Percentiles rank a stretch among this genome's conserved stretches.
Conservation (phyloP, 2,797 vertebrate genomes). For the Enteromius viviparus region DNA sequence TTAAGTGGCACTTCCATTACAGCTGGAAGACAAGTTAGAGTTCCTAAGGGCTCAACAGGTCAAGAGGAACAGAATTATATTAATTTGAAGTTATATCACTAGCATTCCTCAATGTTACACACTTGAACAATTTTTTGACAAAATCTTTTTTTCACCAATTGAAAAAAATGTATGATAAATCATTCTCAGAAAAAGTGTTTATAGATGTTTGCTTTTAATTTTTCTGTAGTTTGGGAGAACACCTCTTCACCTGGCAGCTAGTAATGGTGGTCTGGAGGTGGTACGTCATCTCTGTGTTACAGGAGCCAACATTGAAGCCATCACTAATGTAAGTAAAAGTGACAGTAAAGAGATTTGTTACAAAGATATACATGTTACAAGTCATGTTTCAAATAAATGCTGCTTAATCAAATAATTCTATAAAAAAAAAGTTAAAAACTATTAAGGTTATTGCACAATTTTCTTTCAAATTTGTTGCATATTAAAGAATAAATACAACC, state of each 20-base stretch:
- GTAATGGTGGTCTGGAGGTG: conserved; percentile 91
- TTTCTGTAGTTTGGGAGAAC: conserved; percentile 85
- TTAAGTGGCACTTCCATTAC: conserved; percentile 53
- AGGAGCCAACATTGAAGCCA: conserved; percentile 88
- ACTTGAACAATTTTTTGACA: not conserved
- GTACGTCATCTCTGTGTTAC: conserved; percentile 91
- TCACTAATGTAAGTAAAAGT: conserved; percentile 84
- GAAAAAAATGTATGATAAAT: conserved; percentile 1
- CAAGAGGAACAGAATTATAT: conserved; percentile 25
- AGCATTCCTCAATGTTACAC: not conserved
- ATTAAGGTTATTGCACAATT: not conserved
- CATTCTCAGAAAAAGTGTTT: not conserved
- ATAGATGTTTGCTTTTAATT: conserved; percentile 24
- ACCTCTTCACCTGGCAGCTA: conserved; percentile 91
- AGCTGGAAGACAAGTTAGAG: conserved; percentile 39
- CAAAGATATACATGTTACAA: too few species aligned
- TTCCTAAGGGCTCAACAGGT: conserved; percentile 8
- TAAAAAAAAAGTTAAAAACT: too few species aligned
- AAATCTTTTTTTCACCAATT: not conserved
- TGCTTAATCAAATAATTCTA: too few species aligned
- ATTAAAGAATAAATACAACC: too few species aligned
- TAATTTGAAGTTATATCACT: conserved; percentile 12
- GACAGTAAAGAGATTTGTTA: too few species aligned
- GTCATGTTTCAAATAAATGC: too few species aligned
- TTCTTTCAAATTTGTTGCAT: too few species aligned